Conservation (phyloP, 1,140 invertebrate species). For the Calephelis virginiensis region DNA sequence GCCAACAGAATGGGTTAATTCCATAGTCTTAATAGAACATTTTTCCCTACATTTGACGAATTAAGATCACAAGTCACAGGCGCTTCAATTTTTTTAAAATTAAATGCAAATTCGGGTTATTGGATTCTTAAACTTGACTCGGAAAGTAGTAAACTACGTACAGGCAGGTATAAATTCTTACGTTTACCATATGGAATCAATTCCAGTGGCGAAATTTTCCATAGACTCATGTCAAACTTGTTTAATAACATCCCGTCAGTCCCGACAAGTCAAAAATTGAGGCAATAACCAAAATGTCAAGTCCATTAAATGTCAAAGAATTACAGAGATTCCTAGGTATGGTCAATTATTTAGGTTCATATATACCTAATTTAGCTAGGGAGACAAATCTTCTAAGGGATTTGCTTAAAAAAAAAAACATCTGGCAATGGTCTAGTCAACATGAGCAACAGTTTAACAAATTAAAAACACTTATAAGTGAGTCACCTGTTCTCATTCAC, state of each 20-base stretch:
- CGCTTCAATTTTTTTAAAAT: not conserved
- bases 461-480: not conserved
- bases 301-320: not conserved
- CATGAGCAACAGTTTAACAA: constrained; percentile 1
- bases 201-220: constrained; percentile 26
- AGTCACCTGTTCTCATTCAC: constrained; percentile 30
- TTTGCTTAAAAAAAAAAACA: not conserved
- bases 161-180: constrained; percentile 36
- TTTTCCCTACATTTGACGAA: not conserved
- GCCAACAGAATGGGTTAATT: no score
- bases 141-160: constrained; percentile 49
- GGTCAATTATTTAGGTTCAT: constrained; percentile 23
- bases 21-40: no score
- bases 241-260: not conserved
- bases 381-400: constrained; percentile 31
- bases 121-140: not conserved
- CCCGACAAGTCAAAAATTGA: not conserved
- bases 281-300: not conserved
- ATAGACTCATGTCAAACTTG: not conserved
- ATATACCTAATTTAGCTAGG: constrained; percentile 29
- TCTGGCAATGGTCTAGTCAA: not conserved
- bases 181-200: constrained; percentile 30
- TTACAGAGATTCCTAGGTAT: no score
- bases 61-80: not conserved
- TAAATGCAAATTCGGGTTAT: constrained; percentile 11